A percentile compares a stretch with the other conserved stretches of the same genome.
Evolutionary conservation across 2,113 vertebrate genomes (phyloP).

Genomic region (Microcebus jonahi): DNA sequence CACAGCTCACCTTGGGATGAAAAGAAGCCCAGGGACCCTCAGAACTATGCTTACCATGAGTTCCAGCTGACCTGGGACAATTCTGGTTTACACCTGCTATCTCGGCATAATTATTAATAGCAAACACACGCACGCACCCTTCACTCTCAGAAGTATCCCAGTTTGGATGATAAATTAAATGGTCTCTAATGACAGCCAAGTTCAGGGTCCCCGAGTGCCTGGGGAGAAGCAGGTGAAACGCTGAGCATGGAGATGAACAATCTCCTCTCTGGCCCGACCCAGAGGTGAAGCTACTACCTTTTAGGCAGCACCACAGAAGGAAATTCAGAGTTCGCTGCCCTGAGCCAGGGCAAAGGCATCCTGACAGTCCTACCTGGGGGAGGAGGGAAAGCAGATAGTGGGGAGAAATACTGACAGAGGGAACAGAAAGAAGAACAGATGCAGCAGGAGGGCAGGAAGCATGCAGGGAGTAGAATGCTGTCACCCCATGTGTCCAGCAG

Average conservation of each 20-base stretch:
- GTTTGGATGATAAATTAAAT: not conserved
- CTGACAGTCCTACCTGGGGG: not conserved
- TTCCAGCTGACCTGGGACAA: not conserved
- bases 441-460: not conserved
- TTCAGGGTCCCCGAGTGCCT: not conserved
- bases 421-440: not conserved
- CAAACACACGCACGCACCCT: rapidly evolving
- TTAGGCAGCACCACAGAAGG: not conserved
- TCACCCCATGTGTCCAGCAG: not conserved
- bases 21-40: not conserved
- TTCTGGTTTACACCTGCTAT: not conserved
- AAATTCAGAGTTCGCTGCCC: not conserved
- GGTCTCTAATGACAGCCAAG: not conserved
- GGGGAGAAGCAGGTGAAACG: not conserved
- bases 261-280: not conserved
- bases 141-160: not conserved
- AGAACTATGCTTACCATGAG: not conserved
- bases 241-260: not conserved
- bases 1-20: not conserved
- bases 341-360: not conserved
- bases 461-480: not conserved
- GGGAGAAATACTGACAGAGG: not conserved
- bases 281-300: not conserved
- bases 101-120: not conserved
- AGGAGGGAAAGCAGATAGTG: not conserved